Conservation (phyloP, 1,140 invertebrate genomes). For the Tetragonula clypearis region DNA sequence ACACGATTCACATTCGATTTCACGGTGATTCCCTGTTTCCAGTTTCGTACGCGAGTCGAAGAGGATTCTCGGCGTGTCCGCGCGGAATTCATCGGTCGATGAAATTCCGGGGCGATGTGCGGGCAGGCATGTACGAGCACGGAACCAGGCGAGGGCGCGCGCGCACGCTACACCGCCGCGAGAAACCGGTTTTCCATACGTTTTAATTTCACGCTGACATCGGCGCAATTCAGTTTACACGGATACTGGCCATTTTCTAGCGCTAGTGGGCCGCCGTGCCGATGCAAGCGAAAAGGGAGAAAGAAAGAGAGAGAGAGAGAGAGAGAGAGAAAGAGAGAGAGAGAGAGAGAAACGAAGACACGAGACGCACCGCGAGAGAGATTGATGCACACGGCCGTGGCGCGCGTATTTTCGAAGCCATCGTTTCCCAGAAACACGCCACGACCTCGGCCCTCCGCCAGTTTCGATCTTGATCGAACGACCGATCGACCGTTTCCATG, state of each 20-base stretch:
- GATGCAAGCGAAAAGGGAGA: constrained; percentile 26
- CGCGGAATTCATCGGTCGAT: constrained; percentile 59
- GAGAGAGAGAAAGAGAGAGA: not conserved
- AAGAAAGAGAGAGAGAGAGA: not conserved
- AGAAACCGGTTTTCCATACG: constrained; percentile 78
- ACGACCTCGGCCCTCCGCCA: not conserved
- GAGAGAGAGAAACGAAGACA: not conserved
- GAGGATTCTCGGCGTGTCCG: not conserved
- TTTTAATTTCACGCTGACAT: constrained; percentile 81
- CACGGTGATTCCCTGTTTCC: not conserved
- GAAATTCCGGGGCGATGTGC: constrained; percentile 54
- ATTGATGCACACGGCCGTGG: constrained; percentile 43
- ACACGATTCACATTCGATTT: not conserved
- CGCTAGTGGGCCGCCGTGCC: constrained; percentile 45
- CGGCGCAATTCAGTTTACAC: constrained; percentile 80
- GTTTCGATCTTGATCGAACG: constrained; percentile 4
- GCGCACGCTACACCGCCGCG: constrained; percentile 10
- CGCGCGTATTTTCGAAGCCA: constrained; percentile 49
- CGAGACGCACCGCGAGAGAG: not conserved
- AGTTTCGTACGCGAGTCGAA: not conserved
- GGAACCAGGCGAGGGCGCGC: not conserved
- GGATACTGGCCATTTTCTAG: constrained; percentile 76
- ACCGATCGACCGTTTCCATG: not conserved
- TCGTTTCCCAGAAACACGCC: constrained; percentile 35
- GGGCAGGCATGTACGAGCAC: constrained; percentile 24